Evolutionary conservation across 2,888 invertebrate species (phyloP).

Genomic region (Leptarthrus brevirostris): DNA sequence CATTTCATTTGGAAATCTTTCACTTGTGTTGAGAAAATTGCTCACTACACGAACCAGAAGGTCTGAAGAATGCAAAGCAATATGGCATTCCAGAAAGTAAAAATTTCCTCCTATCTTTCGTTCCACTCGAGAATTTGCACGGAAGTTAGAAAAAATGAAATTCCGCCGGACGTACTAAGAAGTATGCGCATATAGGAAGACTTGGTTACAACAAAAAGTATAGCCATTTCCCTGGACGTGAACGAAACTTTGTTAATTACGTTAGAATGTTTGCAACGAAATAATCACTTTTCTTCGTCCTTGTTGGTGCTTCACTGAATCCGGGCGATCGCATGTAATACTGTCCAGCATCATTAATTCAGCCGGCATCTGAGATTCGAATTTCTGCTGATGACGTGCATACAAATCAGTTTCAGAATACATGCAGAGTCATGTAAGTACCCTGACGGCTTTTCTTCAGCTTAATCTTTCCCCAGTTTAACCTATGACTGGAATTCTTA

Average conservation of each 20-base stretch:
- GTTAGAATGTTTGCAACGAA: not conserved
- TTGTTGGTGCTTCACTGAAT: not conserved
- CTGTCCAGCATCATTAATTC: constrained; percentile 16
- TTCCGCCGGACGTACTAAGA: not conserved
- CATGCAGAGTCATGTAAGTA: constrained; percentile 7
- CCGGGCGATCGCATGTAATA: not conserved
- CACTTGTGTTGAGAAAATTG: not conserved
- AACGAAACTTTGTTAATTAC: not conserved
- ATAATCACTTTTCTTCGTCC: not conserved
- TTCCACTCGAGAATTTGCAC: too few species aligned
- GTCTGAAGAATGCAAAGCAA: too few species aligned
- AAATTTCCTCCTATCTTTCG: too few species aligned
- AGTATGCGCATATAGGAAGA: not conserved
- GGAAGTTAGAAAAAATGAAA: not conserved
- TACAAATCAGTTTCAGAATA: constrained; percentile 16
- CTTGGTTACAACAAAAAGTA: not conserved
- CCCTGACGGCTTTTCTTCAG: not conserved
- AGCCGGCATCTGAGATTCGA: constrained; percentile 29
- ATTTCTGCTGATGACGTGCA: constrained; percentile 22
- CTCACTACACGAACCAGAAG: not conserved
- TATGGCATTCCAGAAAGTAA: too few species aligned
- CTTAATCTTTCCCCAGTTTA: not conserved
- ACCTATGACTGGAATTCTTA: not conserved
- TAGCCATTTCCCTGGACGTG: too few species aligned
- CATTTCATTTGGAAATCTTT: not conserved